phyloP scores from a whole-genome alignment of 2,797 vertebrate genomes.

The Mormyrops attenuatus region DNA sequence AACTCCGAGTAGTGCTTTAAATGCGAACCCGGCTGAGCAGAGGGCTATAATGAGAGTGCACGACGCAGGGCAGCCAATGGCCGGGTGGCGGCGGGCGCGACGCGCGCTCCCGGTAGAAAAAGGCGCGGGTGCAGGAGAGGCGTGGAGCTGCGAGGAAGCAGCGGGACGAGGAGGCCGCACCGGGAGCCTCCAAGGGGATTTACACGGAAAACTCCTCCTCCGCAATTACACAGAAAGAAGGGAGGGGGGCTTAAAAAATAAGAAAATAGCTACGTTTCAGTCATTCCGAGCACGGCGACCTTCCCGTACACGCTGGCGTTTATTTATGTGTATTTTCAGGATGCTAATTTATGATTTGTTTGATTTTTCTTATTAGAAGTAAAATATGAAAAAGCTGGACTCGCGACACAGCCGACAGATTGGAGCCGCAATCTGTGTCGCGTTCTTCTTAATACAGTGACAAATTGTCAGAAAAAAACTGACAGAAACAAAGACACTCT shows the following conservation, averaged over 20 bases:
- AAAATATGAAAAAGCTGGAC: not conserved
- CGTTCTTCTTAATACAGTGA: not conserved
- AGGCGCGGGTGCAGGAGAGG: conserved; percentile 75
- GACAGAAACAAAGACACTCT: conserved; percentile 1
- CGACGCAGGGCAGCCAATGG: conserved; percentile 75
- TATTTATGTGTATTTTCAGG: not conserved
- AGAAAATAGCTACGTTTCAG: conserved; percentile 44
- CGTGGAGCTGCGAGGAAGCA: conserved; percentile 68
- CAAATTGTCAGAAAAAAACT: conserved; percentile 9
- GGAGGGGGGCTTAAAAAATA: conserved; percentile 42
- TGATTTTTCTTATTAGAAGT: conserved; percentile 9
- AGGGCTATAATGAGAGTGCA: conserved; percentile 57
- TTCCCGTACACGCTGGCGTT: not conserved
- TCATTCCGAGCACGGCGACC: conserved; percentile 38
- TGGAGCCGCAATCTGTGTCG: not conserved
- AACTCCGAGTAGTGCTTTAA: not conserved
- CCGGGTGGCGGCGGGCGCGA: conserved; percentile 69
- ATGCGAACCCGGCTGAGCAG: not conserved
- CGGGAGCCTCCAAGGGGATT: conserved; percentile 54
- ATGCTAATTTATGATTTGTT: conserved; percentile 29
- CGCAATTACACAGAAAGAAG: conserved; percentile 53
- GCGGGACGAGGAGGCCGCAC: conserved; percentile 46
- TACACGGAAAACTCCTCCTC: conserved; percentile 63
- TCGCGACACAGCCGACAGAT: not conserved
- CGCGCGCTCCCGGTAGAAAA: conserved; percentile 86